These are phyloP conservation scores for Chromobotia macracanthus DNA, from an alignment of 2,797 vertebrate genomes.

Conservation along the genomic window DNA sequence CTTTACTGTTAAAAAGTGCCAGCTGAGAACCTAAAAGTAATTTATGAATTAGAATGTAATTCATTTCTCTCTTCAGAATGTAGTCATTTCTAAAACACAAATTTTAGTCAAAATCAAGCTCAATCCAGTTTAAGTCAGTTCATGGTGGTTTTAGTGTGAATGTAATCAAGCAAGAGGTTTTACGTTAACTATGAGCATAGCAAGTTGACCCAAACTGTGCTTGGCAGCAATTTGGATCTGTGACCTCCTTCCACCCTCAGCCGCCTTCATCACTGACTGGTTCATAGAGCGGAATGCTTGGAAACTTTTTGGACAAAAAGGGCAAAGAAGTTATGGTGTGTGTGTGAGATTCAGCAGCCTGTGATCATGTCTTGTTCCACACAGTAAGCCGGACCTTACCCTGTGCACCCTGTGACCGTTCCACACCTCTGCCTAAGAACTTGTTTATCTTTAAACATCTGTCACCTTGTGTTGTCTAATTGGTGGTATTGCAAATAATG, in stretches of 20 bases:
- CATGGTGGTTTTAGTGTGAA: conserved; percentile 34
- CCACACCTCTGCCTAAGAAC: conserved; percentile 39
- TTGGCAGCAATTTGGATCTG: conserved; percentile 63
- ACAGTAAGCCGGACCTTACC: conserved; percentile 89
- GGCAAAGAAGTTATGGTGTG: conserved; percentile 66
- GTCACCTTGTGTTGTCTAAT: not conserved
- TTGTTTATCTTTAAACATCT: conserved; percentile 6
- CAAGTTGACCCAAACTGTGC: conserved; percentile 59
- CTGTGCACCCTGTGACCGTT: conserved; percentile 65
- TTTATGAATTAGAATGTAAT: too few species aligned
- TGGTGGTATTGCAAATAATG: not conserved
- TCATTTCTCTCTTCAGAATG: too few species aligned
- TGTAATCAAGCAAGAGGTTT: conserved; percentile 53
- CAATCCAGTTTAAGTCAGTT: conserved; percentile 45
- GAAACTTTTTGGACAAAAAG: conserved; percentile 70
- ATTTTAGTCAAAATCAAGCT: conserved; percentile 29
- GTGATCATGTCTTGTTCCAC: conserved; percentile 85
- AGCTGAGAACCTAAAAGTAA: too few species aligned
- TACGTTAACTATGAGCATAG: conserved; percentile 50
- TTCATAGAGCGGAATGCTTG: conserved; percentile 73
- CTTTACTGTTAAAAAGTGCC: too few species aligned
- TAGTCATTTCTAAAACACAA: not conserved
- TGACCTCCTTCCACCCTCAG: conserved; percentile 64
- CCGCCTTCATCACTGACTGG: conserved; percentile 44
- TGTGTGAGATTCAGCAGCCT: conserved; percentile 74